Evolutionary conservation across 2,888 invertebrate genomes (phyloP).

Genomic region (Halocaridina rubra): DNA sequence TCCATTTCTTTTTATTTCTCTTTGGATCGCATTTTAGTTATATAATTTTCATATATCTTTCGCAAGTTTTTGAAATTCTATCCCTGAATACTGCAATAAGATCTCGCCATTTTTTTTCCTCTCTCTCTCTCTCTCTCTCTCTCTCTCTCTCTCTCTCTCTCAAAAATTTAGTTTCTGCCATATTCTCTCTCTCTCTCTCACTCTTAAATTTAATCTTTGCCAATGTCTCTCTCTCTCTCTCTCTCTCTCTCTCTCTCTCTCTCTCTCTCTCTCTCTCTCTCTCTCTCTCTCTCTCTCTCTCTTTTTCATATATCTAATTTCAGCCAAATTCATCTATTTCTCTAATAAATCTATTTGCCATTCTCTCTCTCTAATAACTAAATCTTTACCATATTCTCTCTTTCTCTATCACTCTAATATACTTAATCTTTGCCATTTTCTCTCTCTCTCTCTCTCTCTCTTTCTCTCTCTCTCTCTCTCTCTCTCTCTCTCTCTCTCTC

Average conservation of each 20-base stretch:
- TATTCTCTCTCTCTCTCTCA: background rate
- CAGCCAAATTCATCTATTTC: too few relatives aligned
- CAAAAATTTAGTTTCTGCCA: background rate
- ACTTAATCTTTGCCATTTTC: too few relatives aligned
- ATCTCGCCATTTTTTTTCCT: background rate
- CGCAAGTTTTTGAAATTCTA: too few relatives aligned
- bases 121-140: background rate
- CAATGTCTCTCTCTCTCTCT: too few relatives aligned
- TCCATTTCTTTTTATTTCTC: too few relatives aligned
- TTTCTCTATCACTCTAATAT: background rate
- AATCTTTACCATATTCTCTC: background rate
- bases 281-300: background rate
- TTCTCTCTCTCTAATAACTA: too few relatives aligned
- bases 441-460: background rate
- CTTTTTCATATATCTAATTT: too few relatives aligned
- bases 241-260: background rate
- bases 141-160: background rate
- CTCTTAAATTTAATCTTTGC: background rate
- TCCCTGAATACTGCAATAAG: too few relatives aligned
- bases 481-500: background rate
- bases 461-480: constrained; percentile 11
- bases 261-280: background rate
- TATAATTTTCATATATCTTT: too few relatives aligned
- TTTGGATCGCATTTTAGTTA: too few relatives aligned
- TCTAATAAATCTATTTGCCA: too few relatives aligned